Base-by-base conservation (phyloP, 2,888 invertebrate genomes). In the Phorcus lineatus region DNA sequence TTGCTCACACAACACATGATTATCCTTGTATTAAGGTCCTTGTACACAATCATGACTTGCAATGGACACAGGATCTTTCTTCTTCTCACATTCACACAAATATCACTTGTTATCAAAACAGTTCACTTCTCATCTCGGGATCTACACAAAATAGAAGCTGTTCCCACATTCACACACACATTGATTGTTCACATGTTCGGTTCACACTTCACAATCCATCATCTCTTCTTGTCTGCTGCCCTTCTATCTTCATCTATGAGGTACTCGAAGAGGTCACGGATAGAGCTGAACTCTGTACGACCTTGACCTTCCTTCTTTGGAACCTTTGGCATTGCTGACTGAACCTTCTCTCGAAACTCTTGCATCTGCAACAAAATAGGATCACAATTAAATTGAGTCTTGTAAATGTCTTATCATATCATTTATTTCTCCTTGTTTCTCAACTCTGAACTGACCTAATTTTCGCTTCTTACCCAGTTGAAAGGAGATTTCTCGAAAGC, bases 201-300 rank as follows among this genome's bases (percentile, higher is more conserved):
- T 55, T 55, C 22, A 55, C n/a, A 19, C n/a, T 9, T 24, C 17
- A 57, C 16, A n/a, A 9, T 57, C 19, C n/a, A 24, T 57, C 22
- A 57, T 57, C 57, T 57, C 9, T 75, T 53, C 75, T 75, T 54
- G 53, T 47, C 55, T 62, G 81, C 90, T 52, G 85, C 82, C 77
- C 90, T 91, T 24, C 91, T 88, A 84, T 92, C 92, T 83, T 93
- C 91, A 77, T 92, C 91, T 54, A 92, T 90, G 19, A 97, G 92
- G 93, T 98, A 98, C 85, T 95, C 95, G 89, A 98, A 94, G 53
- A 98, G 94, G 93, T 98, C 98, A 88, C 96, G 96, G 53, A 98
- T 93, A 80, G 96, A 96, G 87, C 95, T 95, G 90, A 98, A 98
- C 90, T 98, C 98, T 40, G 96, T 97, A 91, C 97, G 95, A 87